Evolutionary conservation across 92 coral and sea anemone species (phyloP).

Genomic region (Zoanthus sociatus): DNA sequence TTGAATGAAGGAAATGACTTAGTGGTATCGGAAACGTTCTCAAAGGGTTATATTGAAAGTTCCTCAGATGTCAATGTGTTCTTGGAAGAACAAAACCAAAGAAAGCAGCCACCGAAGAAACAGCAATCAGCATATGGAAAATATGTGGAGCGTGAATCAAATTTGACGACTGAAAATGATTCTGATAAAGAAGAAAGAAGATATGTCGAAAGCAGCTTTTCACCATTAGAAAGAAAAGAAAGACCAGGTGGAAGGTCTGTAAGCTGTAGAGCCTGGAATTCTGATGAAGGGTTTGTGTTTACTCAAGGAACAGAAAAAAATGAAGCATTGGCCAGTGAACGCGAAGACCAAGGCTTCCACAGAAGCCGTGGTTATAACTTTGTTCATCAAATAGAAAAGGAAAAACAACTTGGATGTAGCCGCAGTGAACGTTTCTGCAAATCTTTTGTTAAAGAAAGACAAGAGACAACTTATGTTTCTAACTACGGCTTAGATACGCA

Average conservation of each 20-base stretch:
- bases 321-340: background rate
- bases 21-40: background rate
- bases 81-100: background rate
- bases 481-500: background rate
- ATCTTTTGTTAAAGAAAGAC: background rate
- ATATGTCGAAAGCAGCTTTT: background rate
- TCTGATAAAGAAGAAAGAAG: background rate
- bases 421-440: background rate
- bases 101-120: background rate
- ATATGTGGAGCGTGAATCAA: conserved; percentile 7
- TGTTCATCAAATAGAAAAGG: background rate
- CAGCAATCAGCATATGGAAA: background rate
- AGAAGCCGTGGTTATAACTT: background rate
- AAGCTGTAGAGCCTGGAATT: conserved; percentile 4
- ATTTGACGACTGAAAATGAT: background rate
- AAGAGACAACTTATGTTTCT: background rate
- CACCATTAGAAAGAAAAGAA: background rate
- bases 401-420: background rate
- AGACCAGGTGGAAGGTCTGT: background rate
- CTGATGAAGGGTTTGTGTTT: background rate
- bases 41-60: background rate
- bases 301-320: background rate
- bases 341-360: background rate
- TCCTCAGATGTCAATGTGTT: background rate
- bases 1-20: background rate